phyloP scores from a whole-genome alignment of 2,888 invertebrate species.

The Ischnus inquisitorius region DNA sequence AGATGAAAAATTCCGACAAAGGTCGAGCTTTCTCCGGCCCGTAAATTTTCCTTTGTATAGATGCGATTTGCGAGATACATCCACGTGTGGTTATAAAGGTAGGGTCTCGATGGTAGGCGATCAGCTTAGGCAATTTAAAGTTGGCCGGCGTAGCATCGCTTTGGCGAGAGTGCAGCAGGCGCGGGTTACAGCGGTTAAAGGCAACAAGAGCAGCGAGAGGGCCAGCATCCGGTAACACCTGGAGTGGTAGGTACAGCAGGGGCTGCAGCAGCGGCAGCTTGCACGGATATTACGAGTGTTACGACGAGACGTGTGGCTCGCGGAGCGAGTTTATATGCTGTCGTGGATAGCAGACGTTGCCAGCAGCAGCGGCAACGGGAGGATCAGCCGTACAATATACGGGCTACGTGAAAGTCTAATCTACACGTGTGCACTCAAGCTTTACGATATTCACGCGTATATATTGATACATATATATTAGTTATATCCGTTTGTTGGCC shows the following conservation, averaged over 20 bases:
- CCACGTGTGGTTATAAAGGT: background rate
- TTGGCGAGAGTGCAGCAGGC: constrained; percentile 19
- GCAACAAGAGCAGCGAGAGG: constrained; percentile 46
- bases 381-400: constrained; percentile 28
- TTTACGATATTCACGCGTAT: constrained; percentile 34
- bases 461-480: background rate
- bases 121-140: constrained; percentile 50
- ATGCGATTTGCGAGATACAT: background rate
- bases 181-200: constrained; percentile 51
- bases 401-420: constrained; percentile 53
- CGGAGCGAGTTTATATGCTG: constrained; percentile 53
- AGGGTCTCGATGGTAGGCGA: constrained; percentile 41
- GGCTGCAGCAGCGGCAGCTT: constrained; percentile 48
- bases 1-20: background rate
- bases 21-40: background rate
- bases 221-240: constrained; percentile 68
- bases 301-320: constrained; percentile 58
- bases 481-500: too few species aligned
- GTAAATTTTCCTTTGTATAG: background rate
- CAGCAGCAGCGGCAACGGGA: constrained; percentile 41
- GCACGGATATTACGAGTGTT: constrained; percentile 65
- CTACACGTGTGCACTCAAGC: constrained; percentile 25
- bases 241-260: constrained; percentile 48
- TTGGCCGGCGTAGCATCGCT: constrained; percentile 20
- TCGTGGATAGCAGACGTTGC: constrained; percentile 48